Evolutionary conservation across 2,113 vertebrate genomes (phyloP).

Genomic region (Macquaria ambigua): DNA sequence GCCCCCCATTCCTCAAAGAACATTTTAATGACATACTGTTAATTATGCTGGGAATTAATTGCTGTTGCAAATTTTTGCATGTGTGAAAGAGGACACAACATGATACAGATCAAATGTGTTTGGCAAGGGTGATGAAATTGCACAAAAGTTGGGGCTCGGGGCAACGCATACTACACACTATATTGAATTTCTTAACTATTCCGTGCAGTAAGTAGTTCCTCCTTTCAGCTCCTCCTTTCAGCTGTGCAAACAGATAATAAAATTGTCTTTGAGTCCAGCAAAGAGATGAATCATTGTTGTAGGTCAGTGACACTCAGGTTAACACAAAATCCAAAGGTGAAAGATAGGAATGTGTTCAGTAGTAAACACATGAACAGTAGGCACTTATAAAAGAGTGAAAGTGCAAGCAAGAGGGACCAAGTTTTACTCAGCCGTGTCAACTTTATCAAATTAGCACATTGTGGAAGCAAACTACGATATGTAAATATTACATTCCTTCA

Average conservation of each 20-base stretch:
- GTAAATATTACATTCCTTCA: too few relatives aligned
- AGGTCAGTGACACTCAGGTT: neutral
- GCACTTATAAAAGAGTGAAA: too few relatives aligned
- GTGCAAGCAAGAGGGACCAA: too few relatives aligned
- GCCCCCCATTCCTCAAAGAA: slow-evolving; percentile 41
- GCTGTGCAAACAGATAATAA: slow-evolving; percentile 77
- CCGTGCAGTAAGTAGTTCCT: neutral
- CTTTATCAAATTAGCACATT: too few relatives aligned
- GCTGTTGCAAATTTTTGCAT: slow-evolving; percentile 30
- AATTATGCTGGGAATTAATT: slow-evolving; percentile 62
- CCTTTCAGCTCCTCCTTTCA: slow-evolving; percentile 69
- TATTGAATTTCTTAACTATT: slow-evolving; percentile 61
- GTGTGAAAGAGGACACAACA: slow-evolving; percentile 37
- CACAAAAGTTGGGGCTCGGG: slow-evolving; percentile 17
- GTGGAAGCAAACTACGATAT: too few relatives aligned
- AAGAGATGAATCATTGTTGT: slow-evolving; percentile 56
- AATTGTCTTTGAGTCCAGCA: slow-evolving; percentile 44
- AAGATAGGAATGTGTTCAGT: neutral
- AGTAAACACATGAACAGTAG: neutral
- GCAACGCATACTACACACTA: neutral
- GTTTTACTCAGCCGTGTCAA: too few relatives aligned
- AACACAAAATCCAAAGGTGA: neutral
- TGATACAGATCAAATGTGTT: slow-evolving; percentile 52
- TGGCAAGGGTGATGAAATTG: slow-evolving; percentile 49
- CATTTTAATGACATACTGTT: slow-evolving; percentile 67